These are phyloP conservation scores for Dendropsophus ebraccatus DNA, from an alignment of 2,113 vertebrate genomes.

Conservation along the genomic window DNA sequence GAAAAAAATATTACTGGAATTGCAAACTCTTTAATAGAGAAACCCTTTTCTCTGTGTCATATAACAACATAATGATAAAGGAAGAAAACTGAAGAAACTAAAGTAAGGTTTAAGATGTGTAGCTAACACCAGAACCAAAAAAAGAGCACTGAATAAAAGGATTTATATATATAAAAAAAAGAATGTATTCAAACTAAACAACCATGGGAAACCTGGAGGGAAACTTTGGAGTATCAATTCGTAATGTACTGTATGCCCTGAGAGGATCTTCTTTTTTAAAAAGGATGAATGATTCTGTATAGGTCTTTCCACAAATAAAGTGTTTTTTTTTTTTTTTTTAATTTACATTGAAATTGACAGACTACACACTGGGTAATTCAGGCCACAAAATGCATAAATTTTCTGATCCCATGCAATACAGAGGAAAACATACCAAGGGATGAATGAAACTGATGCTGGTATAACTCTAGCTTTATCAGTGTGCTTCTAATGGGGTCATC, in stretches of 20 bases:
- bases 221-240: neutral
- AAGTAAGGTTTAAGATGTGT: neutral
- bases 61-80: neutral
- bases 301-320: neutral
- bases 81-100: neutral
- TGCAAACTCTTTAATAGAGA: neutral
- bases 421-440: neutral
- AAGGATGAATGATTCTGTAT: neutral
- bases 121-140: neutral
- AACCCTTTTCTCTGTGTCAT: constrained; percentile 3
- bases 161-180: neutral
- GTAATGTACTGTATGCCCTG: too few species aligned
- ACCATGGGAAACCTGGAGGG: neutral
- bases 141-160: neutral
- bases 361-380: neutral
- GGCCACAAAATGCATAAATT: neutral
- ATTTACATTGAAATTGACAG: neutral
- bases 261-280: too few species aligned
- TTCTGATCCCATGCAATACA: neutral
- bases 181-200: neutral
- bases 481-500: neutral
- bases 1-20: neutral
- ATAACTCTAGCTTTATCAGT: neutral
- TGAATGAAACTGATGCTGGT: neutral
- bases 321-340: neutral